Conservation (phyloP, 2,113 vertebrate genomes). For the Grus americana region DNA sequence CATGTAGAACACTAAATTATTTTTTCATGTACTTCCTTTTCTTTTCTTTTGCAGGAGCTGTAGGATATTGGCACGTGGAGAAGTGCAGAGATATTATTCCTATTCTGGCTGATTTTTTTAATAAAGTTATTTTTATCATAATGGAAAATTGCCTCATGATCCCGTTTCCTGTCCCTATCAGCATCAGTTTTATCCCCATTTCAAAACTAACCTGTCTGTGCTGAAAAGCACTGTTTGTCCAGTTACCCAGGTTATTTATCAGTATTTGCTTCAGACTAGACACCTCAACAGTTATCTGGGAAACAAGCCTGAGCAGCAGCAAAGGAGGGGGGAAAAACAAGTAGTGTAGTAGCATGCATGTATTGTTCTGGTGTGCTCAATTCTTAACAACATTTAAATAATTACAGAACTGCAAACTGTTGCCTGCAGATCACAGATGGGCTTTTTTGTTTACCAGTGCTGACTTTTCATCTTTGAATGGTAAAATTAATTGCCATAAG, state of each 20-base stretch:
- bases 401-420: neutral
- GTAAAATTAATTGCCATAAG: neutral
- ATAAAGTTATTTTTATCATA: slow-evolving; percentile 5
- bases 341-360: neutral
- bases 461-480: neutral
- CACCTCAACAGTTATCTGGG: neutral
- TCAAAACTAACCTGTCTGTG: neutral
- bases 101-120: neutral
- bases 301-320: neutral
- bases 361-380: neutral
- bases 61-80: neutral
- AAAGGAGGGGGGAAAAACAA: neutral
- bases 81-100: neutral
- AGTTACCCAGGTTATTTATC: neutral
- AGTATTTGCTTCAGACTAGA: neutral
- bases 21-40: slow-evolving; percentile 22
- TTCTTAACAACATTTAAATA: neutral
- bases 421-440: neutral
- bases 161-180: neutral
- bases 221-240: neutral
- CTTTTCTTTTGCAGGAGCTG: slow-evolving; percentile 55
- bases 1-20: neutral
- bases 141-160: neutral
- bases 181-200: neutral
- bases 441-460: neutral